phyloP scores from a whole-genome alignment of 2,113 vertebrate species.

The Xiphophorus maculatus region DNA sequence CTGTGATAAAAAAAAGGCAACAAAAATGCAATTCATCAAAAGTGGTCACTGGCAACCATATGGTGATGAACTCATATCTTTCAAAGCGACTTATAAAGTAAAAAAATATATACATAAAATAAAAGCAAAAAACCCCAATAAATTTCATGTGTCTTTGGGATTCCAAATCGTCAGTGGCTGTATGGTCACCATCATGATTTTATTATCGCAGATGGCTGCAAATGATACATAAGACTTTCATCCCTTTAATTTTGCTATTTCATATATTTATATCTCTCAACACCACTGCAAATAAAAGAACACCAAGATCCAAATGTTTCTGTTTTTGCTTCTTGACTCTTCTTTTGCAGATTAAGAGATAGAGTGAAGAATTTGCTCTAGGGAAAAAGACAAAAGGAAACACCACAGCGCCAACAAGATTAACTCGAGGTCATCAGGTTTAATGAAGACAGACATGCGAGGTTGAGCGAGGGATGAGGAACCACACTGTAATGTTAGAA shows the following conservation, averaged over 20 bases:
- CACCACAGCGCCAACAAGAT: constrained; percentile 53
- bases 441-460: constrained; percentile 69
- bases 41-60: constrained; percentile 66
- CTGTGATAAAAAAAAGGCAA: constrained; percentile 17
- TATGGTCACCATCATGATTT: constrained; percentile 76
- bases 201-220: constrained; percentile 85
- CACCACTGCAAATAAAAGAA: constrained; percentile 20
- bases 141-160: constrained; percentile 45
- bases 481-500: constrained; percentile 49
- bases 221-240: constrained; percentile 84
- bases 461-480: constrained; percentile 52
- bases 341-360: constrained; percentile 54
- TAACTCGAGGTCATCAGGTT: constrained; percentile 60
- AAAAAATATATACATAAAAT: constrained; percentile 12
- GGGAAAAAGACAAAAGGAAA: constrained; percentile 65
- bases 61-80: constrained; percentile 54
- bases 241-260: constrained; percentile 73
- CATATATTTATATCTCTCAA: constrained; percentile 49
- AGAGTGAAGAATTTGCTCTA: constrained; percentile 34
- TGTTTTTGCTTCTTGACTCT: constrained; percentile 45
- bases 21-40: constrained; percentile 23
- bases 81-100: constrained; percentile 64
- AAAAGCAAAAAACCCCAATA: constrained; percentile 52
- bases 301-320: constrained; percentile 41
- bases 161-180: constrained; percentile 40